phyloP scores from a whole-genome alignment of 2,797 vertebrate genomes.

The Antennarius maculatus region DNA sequence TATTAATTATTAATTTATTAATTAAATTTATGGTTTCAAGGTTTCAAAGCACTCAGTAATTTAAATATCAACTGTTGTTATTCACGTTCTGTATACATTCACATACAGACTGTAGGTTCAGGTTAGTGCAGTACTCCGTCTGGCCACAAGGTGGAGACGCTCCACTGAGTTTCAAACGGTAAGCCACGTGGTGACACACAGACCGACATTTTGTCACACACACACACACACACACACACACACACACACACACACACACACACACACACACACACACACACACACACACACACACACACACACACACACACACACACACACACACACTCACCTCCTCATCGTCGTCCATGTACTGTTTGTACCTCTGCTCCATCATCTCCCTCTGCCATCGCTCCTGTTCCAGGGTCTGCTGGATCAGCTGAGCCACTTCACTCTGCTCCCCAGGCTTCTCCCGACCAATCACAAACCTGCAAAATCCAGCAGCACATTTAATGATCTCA shows the following conservation, averaged over 20 bases:
- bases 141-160: constrained; percentile 62
- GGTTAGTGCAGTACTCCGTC: constrained; percentile 8
- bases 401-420: constrained; percentile 97
- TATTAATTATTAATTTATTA: too few species aligned
- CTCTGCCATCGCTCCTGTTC: constrained; percentile 97
- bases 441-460: constrained; percentile 96
- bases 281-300: constrained; percentile 8
- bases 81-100: too few species aligned
- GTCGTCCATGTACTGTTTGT: constrained; percentile 91
- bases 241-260: background rate
- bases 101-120: too few species aligned
- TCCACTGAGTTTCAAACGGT: constrained; percentile 13
- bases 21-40: too few species aligned
- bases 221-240: background rate
- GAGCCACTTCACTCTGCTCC: constrained; percentile 97
- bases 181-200: constrained; percentile 29
- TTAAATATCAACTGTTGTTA: background rate
- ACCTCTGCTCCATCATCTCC: constrained; percentile 97
- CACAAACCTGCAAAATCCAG: constrained; percentile 84
- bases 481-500: background rate
- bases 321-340: constrained; percentile 83
- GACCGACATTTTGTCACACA: constrained; percentile 57
- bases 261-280: background rate
- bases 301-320: constrained; percentile 7
- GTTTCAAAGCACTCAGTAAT: too few species aligned